Evolutionary conservation across 2,113 vertebrate species (phyloP).

Genomic region (Elephantulus edwardii): DNA sequence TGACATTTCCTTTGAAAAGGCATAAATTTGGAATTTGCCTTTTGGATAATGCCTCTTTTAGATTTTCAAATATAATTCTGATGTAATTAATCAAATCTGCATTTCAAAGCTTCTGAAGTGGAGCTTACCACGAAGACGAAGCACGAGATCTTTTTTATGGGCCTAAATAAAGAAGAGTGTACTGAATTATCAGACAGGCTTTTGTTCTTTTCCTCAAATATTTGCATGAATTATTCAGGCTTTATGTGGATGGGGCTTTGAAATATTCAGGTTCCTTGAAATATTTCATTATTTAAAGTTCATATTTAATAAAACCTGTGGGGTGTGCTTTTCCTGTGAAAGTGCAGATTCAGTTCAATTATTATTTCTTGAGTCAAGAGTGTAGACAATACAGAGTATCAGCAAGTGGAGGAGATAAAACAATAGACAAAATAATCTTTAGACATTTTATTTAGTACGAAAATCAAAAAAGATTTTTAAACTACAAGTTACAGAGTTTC

Average conservation of each 20-base stretch:
- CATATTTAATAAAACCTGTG: slow-evolving; percentile 55
- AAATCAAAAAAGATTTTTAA: slow-evolving; percentile 25
- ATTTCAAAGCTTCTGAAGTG: slow-evolving; percentile 66
- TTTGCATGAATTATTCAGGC: slow-evolving; percentile 74
- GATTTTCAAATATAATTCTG: slow-evolving; percentile 68
- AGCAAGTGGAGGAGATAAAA: not conserved
- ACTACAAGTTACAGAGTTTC: not conserved
- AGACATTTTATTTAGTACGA: slow-evolving; percentile 22
- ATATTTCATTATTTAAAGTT: slow-evolving; percentile 69
- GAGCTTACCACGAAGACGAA: slow-evolving; percentile 47
- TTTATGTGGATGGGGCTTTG: slow-evolving; percentile 59
- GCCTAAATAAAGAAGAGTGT: slow-evolving; percentile 39
- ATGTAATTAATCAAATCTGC: slow-evolving; percentile 61
- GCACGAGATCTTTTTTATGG: slow-evolving; percentile 36
- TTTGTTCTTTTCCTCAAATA: slow-evolving; percentile 75
- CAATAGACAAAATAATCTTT: slow-evolving; percentile 4
- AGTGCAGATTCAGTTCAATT: slow-evolving; percentile 15
- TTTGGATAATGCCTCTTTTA: slow-evolving; percentile 65
- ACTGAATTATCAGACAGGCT: slow-evolving; percentile 55
- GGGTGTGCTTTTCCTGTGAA: not conserved
- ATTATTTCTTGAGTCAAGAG: slow-evolving; percentile 3
- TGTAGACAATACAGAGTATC: not conserved
- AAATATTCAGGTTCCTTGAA: slow-evolving; percentile 73
- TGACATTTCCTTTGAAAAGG: slow-evolving; percentile 72
- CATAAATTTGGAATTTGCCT: slow-evolving; percentile 70